phyloP scores from a whole-genome alignment of 1,140 invertebrate species.

The Drosophila punjabiensis region DNA sequence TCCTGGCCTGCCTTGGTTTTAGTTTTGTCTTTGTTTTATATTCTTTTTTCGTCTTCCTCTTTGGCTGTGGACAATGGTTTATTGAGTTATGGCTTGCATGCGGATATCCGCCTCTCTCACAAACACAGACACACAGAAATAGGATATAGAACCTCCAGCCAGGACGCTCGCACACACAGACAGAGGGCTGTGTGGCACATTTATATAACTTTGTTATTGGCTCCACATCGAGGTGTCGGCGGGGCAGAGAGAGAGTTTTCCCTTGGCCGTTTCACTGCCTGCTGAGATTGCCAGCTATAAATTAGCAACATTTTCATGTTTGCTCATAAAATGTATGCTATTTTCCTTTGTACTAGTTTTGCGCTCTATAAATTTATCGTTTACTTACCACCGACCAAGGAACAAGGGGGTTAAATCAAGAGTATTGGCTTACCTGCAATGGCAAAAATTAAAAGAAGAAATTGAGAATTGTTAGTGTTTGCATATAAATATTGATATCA shows the following conservation, averaged over 20 bases:
- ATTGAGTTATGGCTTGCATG: constrained; percentile 83
- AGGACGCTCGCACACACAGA: background rate
- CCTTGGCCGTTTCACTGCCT: constrained; percentile 20
- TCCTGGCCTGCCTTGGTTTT: constrained; percentile 50
- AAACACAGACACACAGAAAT: constrained; percentile 23
- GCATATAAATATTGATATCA: constrained; percentile 44
- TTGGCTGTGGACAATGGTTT: constrained; percentile 75
- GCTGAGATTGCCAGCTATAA: constrained; percentile 61
- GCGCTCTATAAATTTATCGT: constrained; percentile 46
- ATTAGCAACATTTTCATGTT: constrained; percentile 78
- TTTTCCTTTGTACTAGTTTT: constrained; percentile 35
- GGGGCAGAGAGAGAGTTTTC: constrained; percentile 31
- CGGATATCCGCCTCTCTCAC: constrained; percentile 71
- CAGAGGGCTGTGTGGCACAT: constrained; percentile 31
- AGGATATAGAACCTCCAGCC: constrained; percentile 10
- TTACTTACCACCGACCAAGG: constrained; percentile 45
- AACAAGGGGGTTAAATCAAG: constrained; percentile 12
- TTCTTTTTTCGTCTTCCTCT: constrained; percentile 58
- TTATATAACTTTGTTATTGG: constrained; percentile 75
- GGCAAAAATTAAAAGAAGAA: constrained; percentile 46
- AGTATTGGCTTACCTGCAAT: constrained; percentile 69
- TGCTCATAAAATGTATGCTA: constrained; percentile 65
- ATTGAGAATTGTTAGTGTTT: constrained; percentile 39
- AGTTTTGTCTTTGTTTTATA: constrained; percentile 72
- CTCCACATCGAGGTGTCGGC: constrained; percentile 67